Evolutionary conservation across 2,797 vertebrate genomes (phyloP), one percentile per base, ranked within the genome.

Genomic region (Eulemur albifrons): DNA sequence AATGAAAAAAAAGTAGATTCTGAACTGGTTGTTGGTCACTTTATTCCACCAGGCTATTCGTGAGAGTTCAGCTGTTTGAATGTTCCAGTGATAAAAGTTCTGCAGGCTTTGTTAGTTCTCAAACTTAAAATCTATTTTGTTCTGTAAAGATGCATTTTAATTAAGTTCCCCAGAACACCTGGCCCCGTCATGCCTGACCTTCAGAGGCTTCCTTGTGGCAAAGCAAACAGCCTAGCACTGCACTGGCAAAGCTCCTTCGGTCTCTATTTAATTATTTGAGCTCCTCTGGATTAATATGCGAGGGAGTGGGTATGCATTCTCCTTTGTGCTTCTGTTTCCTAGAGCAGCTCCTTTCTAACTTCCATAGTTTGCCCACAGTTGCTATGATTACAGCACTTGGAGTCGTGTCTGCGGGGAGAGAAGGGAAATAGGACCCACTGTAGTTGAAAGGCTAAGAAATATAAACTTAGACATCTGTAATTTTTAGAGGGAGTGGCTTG

Each of bases 121-220:
- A 81, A 87, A 94, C 95, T 95, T 35, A 82, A 96, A 91, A 5
- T n/a, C 97, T 96, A 38, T 97, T 95, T 88, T 72, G 75, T 96
- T 89, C 43, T 25, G 90, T 90, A 90, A 96, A 97, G 95, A 92
- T 86, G 96, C 90, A 80, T 95, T 97, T 96, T 97, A 89, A 94
- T 97, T 97, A 94, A 95, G 93, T 86, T 95, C 7, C 75, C 90
- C 21, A 72, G 97, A 98, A 95, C 94, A 4, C 97, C 95, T 84
- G 85, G 95, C 82, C 67, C 69, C 9, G 13, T 2, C 88, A 2
- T 40, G 61, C 91, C 96, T 92, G 40, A 35, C 95, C 92, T 97
- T 95, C 88, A 38, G 40, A 88, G 38, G 88, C 97, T 67, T 32
- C 50, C 96, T 92, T 27, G 73, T 94, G 96, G 90, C 87, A 93